phyloP scores from a whole-genome alignment of 2,888 invertebrate genomes.

The Branchellion lobata region DNA sequence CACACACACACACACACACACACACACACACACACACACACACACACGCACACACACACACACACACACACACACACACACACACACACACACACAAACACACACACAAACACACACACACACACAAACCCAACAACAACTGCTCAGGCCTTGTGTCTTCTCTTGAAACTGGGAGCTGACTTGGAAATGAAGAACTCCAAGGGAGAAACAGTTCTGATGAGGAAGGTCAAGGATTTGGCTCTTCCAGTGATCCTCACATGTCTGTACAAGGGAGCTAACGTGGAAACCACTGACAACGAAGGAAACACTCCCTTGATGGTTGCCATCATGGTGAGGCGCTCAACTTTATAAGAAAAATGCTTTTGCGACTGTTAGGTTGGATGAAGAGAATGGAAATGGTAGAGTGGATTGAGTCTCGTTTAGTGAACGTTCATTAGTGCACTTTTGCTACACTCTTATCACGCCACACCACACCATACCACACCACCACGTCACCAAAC shows the following conservation, averaged over 20 bases:
- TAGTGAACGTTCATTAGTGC: too few species aligned
- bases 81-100: too few species aligned
- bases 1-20: too few species aligned
- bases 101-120: too few species aligned
- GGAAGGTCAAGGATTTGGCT: background rate
- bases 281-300: background rate
- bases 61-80: too few species aligned
- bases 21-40: too few species aligned
- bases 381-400: too few species aligned
- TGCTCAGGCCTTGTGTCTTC: background rate
- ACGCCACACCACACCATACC: background rate
- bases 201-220: background rate
- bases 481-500: background rate
- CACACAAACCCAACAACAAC: too few species aligned
- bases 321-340: background rate
- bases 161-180: background rate
- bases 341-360: too few species aligned
- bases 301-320: background rate
- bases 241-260: background rate
- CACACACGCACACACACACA: too few species aligned
- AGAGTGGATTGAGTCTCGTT: too few species aligned
- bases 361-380: too few species aligned
- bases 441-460: background rate
- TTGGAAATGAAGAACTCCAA: conserved; percentile 4
- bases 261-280: conserved; percentile 7